These are phyloP conservation scores for Pteromalus puparum DNA, from an alignment of 1,140 invertebrate species.

Conservation along the genomic window DNA sequence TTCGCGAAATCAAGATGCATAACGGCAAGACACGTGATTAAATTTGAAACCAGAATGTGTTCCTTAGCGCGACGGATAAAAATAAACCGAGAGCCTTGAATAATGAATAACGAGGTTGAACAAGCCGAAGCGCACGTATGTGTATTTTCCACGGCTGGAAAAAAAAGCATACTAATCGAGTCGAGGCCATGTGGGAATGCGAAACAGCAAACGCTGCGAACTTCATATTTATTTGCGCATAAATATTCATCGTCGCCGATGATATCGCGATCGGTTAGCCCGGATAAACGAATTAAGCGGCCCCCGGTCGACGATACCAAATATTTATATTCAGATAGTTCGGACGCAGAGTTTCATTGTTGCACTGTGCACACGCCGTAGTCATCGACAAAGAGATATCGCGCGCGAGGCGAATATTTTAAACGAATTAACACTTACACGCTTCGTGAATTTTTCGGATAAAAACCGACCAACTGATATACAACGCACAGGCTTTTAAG, in stretches of 20 bases:
- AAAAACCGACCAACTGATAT: background rate
- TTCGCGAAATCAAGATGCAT: background rate
- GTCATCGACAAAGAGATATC: background rate
- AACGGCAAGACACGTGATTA: no score
- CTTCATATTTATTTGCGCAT: conserved; percentile 56
- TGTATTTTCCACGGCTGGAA: background rate
- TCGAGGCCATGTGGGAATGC: background rate
- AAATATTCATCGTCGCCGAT: conserved; percentile 55
- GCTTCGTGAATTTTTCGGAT: background rate
- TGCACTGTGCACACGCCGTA: background rate
- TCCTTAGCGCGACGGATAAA: no score
- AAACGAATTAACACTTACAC: conserved; percentile 21
- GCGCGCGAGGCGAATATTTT: conserved; percentile 12
- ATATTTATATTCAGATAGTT: conserved; percentile 50
- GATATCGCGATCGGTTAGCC: conserved; percentile 50
- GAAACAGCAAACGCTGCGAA: conserved; percentile 17
- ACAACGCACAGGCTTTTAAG: background rate
- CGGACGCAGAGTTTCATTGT: conserved; percentile 21
- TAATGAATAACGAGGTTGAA: no score
- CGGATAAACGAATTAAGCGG: conserved; percentile 55
- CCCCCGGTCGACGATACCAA: conserved; percentile 31
- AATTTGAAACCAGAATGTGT: no score
- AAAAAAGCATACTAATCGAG: background rate
- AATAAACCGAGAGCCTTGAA: no score
- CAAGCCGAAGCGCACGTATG: background rate